Evolutionary conservation across 1,140 invertebrate genomes (phyloP).

Genomic region (Drosophila takahashii): DNA sequence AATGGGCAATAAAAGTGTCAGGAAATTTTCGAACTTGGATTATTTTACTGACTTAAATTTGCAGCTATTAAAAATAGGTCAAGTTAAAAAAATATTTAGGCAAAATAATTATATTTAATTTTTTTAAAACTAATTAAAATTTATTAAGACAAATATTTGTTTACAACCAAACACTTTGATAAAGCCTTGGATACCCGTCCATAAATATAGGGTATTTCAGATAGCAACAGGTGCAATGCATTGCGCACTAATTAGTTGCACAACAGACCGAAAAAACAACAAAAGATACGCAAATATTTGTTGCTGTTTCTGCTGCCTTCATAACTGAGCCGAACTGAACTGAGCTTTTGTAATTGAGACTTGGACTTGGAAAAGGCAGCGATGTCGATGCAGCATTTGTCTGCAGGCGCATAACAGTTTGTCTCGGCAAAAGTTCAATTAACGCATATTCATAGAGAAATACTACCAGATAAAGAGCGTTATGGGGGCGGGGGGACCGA

Average conservation of each 20-base stretch:
- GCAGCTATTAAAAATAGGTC: no score
- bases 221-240: constrained; percentile 70
- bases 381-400: constrained; percentile 53
- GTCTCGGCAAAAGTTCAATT: constrained; percentile 79
- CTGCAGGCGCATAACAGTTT: constrained; percentile 67
- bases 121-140: background rate
- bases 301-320: constrained; percentile 39
- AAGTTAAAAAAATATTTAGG: background rate
- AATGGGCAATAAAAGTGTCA: background rate
- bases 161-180: background rate
- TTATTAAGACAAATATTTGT: no score
- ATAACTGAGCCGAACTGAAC: constrained; percentile 47
- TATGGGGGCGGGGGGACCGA: background rate
- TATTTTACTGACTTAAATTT: background rate
- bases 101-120: background rate
- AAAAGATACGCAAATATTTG: constrained; percentile 81
- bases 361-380: constrained; percentile 24
- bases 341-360: constrained; percentile 51
- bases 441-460: constrained; percentile 70
- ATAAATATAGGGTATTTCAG: constrained; percentile 17
- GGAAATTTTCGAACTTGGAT: background rate
- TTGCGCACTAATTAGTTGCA: constrained; percentile 81
- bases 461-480: background rate
- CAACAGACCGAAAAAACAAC: constrained; percentile 81
- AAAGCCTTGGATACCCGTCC: constrained; percentile 2